phyloP scores from a whole-genome alignment of 2,888 invertebrate species.

The Octodonta nipae region DNA sequence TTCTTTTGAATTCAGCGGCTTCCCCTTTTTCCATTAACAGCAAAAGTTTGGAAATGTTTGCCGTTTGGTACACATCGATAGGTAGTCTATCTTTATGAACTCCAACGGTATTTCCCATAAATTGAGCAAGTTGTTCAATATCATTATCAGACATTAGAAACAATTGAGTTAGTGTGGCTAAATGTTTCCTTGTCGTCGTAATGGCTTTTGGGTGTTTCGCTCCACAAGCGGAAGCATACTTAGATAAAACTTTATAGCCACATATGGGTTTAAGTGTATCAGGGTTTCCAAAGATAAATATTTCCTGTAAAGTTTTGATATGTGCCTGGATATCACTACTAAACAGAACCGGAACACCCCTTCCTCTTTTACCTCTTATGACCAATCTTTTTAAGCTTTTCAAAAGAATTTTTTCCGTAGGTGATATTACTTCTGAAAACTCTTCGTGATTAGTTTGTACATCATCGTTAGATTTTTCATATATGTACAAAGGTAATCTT shows the following conservation, averaged over 20 bases:
- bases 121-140: constrained; percentile 16
- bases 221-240: constrained; percentile 13
- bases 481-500: too few species aligned
- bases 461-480: too few species aligned
- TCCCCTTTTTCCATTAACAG: constrained; percentile 15
- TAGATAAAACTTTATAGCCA: constrained; percentile 18
- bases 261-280: constrained; percentile 8
- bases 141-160: constrained; percentile 15
- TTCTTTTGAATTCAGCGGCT: constrained; percentile 14
- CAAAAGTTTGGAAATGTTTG: constrained; percentile 14
- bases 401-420: constrained; percentile 7
- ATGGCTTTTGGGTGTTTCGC: constrained; percentile 15
- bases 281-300: constrained; percentile 11
- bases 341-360: constrained; percentile 13
- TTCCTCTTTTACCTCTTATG: constrained; percentile 9
- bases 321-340: constrained; percentile 17
- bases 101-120: constrained; percentile 18
- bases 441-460: constrained; percentile 10
- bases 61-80: constrained; percentile 11
- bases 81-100: constrained; percentile 12
- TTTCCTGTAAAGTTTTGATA: constrained; percentile 8
- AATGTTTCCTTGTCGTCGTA: constrained; percentile 16
- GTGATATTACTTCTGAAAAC: constrained; percentile 7
- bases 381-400: constrained; percentile 11
- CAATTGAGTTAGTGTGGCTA: constrained; percentile 16